phyloP scores from a whole-genome alignment of 1,140 invertebrate species.

The Ladona fulva region DNA sequence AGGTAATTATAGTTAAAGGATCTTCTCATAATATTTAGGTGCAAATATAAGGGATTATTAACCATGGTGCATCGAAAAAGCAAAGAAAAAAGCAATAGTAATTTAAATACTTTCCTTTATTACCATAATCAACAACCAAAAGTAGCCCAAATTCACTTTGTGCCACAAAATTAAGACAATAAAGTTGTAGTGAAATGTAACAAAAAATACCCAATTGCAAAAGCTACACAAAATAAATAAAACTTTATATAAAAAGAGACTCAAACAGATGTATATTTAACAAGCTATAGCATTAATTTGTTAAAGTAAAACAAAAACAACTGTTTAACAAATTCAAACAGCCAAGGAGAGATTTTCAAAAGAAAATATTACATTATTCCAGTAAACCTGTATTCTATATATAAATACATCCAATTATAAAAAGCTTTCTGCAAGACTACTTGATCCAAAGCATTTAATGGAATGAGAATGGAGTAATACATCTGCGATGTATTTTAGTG shows the following conservation, averaged over 20 bases:
- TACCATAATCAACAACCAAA: background rate
- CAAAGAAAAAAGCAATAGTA: slow-evolving; percentile 2
- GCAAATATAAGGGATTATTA: background rate
- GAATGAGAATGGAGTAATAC: slow-evolving; percentile 4
- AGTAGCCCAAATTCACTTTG: background rate
- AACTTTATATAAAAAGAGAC: background rate
- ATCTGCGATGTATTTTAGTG: background rate
- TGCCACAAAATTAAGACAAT: background rate
- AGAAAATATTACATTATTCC: background rate
- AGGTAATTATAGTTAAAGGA: background rate
- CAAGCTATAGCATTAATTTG: background rate
- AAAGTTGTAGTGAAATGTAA: background rate
- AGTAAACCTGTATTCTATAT: background rate
- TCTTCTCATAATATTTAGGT: background rate
- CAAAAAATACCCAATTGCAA: background rate
- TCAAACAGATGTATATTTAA: background rate
- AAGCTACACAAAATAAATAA: background rate
- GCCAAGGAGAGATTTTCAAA: background rate
- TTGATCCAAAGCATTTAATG: background rate
- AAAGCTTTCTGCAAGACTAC: background rate
- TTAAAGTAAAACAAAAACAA: background rate
- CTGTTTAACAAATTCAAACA: background rate
- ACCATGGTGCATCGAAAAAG: background rate
- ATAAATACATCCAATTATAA: background rate
- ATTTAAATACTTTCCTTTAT: background rate